Evolutionary conservation across 2,888 invertebrate genomes (phyloP).

Genomic region (Melieria omissa): DNA sequence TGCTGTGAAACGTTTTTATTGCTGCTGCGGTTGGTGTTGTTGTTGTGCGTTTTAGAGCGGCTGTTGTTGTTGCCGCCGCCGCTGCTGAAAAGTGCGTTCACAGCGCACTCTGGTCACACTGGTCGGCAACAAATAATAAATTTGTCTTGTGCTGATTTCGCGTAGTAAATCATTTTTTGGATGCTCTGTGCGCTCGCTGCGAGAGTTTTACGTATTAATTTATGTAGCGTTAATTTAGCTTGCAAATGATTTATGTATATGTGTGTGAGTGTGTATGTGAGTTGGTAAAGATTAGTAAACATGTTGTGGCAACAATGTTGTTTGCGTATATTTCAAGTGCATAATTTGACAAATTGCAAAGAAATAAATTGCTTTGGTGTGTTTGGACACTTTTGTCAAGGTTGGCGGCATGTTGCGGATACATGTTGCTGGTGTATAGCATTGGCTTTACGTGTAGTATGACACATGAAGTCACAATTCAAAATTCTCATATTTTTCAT

Average conservation of each 20-base stretch:
- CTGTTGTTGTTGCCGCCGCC: slow-evolving; percentile 18
- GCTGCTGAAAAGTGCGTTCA: background rate
- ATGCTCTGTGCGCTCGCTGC: background rate
- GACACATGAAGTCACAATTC: too few species aligned
- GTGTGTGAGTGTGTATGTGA: background rate
- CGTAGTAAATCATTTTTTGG: slow-evolving; percentile 20
- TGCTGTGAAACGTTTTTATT: too few species aligned
- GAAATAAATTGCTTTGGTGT: too few species aligned
- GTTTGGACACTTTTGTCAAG: too few species aligned
- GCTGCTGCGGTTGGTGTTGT: background rate
- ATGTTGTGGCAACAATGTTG: slow-evolving; percentile 29
- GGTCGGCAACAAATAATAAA: background rate
- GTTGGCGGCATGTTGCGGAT: too few species aligned
- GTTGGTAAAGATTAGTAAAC: background rate
- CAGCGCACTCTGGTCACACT: background rate
- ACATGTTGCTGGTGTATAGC: too few species aligned
- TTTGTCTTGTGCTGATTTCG: background rate
- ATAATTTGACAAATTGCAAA: too few species aligned
- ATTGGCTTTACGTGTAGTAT: too few species aligned
- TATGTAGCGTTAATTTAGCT: slow-evolving; percentile 31
- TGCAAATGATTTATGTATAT: slow-evolving; percentile 29
- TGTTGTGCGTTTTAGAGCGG: slow-evolving; percentile 12
- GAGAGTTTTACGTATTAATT: slow-evolving; percentile 32
- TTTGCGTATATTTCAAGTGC: too few species aligned
- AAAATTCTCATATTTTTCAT: too few species aligned